Evolutionary conservation across 2,888 invertebrate species (phyloP).

Genomic region (Eledona agricola): DNA sequence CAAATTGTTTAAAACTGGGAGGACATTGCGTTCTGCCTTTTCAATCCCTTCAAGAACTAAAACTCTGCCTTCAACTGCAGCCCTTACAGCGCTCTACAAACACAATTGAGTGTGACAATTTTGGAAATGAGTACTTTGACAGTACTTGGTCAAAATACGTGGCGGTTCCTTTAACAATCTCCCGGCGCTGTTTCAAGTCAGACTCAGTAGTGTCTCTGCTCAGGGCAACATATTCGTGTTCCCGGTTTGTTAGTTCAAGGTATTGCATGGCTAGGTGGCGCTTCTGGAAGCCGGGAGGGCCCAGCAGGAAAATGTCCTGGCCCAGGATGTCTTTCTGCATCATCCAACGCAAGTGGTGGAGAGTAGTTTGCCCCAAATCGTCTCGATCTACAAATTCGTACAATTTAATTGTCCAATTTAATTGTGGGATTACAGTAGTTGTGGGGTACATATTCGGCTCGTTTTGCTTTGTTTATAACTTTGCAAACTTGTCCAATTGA

Average conservation of each 20-base stretch:
- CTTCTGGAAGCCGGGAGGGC: constrained; percentile 86
- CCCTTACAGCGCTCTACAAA: constrained; percentile 87
- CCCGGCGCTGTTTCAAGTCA: constrained; percentile 94
- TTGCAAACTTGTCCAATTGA: constrained; percentile 80
- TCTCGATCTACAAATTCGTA: constrained; percentile 64
- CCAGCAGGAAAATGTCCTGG: constrained; percentile 95
- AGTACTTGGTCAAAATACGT: constrained; percentile 95
- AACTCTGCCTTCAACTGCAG: constrained; percentile 88
- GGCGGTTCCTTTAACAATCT: constrained; percentile 88
- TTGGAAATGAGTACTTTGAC: constrained; percentile 13
- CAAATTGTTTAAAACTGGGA: constrained; percentile 95
- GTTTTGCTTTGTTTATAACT: constrained; percentile 69
- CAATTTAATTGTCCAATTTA: too few species aligned
- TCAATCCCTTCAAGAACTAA: constrained; percentile 95
- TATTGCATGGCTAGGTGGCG: constrained; percentile 87
- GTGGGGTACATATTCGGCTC: constrained; percentile 84
- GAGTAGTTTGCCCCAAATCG: constrained; percentile 73
- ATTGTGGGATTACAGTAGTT: constrained; percentile 73
- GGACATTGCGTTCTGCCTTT: constrained; percentile 95
- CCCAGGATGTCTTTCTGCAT: constrained; percentile 92
- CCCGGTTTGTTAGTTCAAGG: constrained; percentile 86
- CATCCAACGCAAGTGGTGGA: constrained; percentile 93
- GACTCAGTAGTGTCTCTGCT: constrained; percentile 97
- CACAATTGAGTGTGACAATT: constrained; percentile 25
- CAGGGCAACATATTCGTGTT: constrained; percentile 92